Conservation (phyloP, 2,888 invertebrate genomes). For the Dicranocentrus wangi region DNA sequence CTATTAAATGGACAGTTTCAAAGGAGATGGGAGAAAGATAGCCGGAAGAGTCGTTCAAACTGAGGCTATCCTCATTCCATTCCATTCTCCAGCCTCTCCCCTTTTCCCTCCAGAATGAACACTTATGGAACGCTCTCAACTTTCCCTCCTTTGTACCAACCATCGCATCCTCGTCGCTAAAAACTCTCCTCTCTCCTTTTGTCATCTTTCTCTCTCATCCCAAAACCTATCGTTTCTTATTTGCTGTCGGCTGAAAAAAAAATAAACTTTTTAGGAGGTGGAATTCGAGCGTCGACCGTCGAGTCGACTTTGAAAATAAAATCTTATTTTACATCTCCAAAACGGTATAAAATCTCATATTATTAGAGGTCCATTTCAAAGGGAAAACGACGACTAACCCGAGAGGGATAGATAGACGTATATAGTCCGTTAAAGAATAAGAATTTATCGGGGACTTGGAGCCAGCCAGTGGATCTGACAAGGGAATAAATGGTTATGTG, state of each 20-base stretch:
- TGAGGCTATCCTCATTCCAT: too few species aligned
- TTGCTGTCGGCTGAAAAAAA: constrained; percentile 42
- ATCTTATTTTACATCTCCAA: constrained; percentile 59
- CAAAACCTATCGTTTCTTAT: constrained; percentile 5
- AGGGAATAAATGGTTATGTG: constrained; percentile 63
- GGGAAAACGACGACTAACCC: background rate
- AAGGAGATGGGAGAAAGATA: constrained; percentile 34
- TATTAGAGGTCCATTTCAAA: constrained; percentile 10
- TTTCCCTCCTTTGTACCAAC: too few species aligned
- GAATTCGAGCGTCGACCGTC: constrained; percentile 29
- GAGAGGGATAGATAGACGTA: too few species aligned
- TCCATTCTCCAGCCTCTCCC: too few species aligned
- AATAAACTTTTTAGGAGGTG: constrained; percentile 22
- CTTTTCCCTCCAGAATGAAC: too few species aligned
- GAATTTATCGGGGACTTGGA: constrained; percentile 46
- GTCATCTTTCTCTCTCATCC: constrained; percentile 37
- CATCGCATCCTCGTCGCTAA: background rate
- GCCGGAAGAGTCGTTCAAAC: constrained; percentile 33
- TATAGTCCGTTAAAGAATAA: too few species aligned
- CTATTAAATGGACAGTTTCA: constrained; percentile 44
- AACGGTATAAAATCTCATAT: constrained; percentile 49
- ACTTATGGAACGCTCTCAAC: too few species aligned
- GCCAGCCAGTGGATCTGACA: constrained; percentile 61
- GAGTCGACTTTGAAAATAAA: constrained; percentile 56
- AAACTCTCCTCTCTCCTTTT: constrained; percentile 30